These are phyloP conservation scores for Harpalus rufipes DNA, from an alignment of 2,888 invertebrate species.

Conservation along the genomic window DNA sequence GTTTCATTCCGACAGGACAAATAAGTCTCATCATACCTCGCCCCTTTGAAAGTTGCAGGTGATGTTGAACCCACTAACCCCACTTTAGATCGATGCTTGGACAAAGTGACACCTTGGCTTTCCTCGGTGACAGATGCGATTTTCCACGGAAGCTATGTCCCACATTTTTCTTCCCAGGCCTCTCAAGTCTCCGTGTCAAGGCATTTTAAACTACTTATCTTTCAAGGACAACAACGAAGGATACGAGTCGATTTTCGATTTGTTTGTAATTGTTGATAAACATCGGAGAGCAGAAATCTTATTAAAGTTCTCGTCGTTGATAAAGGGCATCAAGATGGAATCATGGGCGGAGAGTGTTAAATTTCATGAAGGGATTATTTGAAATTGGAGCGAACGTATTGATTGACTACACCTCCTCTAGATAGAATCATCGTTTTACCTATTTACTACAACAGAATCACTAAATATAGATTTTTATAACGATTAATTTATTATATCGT, in stretches of 20 bases:
- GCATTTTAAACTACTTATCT: slow-evolving; percentile 1
- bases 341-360: no score
- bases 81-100: slow-evolving; percentile 16
- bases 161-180: slow-evolving; percentile 31
- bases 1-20: not conserved
- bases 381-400: no score
- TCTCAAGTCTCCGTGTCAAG: not conserved
- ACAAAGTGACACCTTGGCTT: slow-evolving; percentile 33
- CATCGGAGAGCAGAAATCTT: slow-evolving; percentile 25
- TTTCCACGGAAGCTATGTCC: slow-evolving; percentile 7
- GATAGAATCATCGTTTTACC: no score
- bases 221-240: not conserved
- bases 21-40: not conserved
- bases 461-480: no score
- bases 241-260: slow-evolving; percentile 29
- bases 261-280: slow-evolving; percentile 54
- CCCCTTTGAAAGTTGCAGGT: not conserved
- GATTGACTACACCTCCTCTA: no score
- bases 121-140: slow-evolving; percentile 14
- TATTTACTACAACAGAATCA: no score
- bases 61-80: slow-evolving; percentile 10
- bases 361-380: no score
- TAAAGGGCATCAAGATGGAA: no score
- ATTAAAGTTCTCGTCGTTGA: slow-evolving; percentile 22
- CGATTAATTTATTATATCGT: no score